Evolutionary conservation across 2,888 invertebrate genomes (phyloP).

Genomic region (Tachina fera): DNA sequence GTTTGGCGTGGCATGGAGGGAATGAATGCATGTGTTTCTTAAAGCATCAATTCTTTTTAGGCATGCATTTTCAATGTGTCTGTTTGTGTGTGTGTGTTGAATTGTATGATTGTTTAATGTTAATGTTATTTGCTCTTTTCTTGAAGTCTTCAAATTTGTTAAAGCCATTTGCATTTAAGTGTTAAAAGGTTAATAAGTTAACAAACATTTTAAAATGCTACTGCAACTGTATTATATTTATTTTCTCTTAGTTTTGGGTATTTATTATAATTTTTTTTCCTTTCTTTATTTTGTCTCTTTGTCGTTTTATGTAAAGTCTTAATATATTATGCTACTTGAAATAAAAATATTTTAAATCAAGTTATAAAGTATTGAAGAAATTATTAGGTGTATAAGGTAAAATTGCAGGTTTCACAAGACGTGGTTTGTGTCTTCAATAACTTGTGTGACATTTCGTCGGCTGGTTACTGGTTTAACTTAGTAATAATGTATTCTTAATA

Average conservation of each 20-base stretch:
- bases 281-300: not conserved
- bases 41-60: conserved; percentile 36
- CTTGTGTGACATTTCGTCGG: too few species aligned
- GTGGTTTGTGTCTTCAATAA: too few species aligned
- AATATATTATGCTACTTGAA: not conserved
- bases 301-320: conserved; percentile 2
- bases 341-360: too few species aligned
- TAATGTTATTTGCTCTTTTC: conserved; percentile 54
- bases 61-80: not conserved
- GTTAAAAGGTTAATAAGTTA: conserved; percentile 75
- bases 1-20: not conserved
- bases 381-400: too few species aligned
- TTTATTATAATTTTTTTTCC: not conserved
- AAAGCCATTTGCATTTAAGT: conserved; percentile 73
- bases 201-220: conserved; percentile 73
- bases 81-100: not conserved
- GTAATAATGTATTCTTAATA: too few species aligned
- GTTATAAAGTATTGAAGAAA: too few species aligned
- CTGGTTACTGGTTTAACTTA: too few species aligned
- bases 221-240: conserved; percentile 63
- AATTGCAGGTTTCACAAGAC: too few species aligned
- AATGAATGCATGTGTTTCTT: conserved; percentile 6
- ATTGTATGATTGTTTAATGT: conserved; percentile 44
- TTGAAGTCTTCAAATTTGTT: conserved; percentile 64
- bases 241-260: not conserved